Base-by-base conservation (phyloP, 2,888 invertebrate species). In the Polietes domitor region DNA sequence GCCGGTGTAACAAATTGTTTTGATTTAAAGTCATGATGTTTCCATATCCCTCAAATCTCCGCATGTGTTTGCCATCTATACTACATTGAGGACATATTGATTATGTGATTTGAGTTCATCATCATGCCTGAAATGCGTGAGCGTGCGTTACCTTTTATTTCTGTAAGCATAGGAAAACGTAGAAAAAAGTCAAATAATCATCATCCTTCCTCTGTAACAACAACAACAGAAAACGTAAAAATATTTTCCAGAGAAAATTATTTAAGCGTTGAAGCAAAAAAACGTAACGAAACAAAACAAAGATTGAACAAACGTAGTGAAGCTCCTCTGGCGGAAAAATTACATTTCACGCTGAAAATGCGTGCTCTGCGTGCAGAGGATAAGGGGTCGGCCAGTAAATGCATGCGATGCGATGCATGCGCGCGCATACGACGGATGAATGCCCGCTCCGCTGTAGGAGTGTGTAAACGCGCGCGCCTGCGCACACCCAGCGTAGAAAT, bases 341-440 rank as follows among this genome's bases (percentile, higher is more conserved):
- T 89, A 89, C 89, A 90, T 90, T 90, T 90, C 90, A 90, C 90
- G 90, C 90, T 90, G 88, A 88, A 90, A 90, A 90, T 90, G 90
- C 90, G 90, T 90, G 90, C 89, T 90, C 90, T 90, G 90, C 90
- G 90, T 90, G 90, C 89, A 89, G 86, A 87, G 86, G 43, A 68
- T 65, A 43, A 43, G 43, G 15, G 41, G 55, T 74, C 41, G 26
- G 7, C 9, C 32, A 15, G 37, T 37, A 26, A 12, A 37, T 17
- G 32, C 82, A 77, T 74, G n/a, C n/a, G n/a, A n/a, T n/a, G n/a
- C 37, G 37, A 7, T 78, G 75, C 75, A 75, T 79, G 80, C 72
- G 73, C 80, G 37, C 37, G 76, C 76, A 6, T 15, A 47, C n/a
- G 47, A 37, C 1, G 15, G 6, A 12, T n/a, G 47, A n/a, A 41